Conservation (phyloP, 2,797 vertebrate genomes). For the Enteromius mattozi region DNA sequence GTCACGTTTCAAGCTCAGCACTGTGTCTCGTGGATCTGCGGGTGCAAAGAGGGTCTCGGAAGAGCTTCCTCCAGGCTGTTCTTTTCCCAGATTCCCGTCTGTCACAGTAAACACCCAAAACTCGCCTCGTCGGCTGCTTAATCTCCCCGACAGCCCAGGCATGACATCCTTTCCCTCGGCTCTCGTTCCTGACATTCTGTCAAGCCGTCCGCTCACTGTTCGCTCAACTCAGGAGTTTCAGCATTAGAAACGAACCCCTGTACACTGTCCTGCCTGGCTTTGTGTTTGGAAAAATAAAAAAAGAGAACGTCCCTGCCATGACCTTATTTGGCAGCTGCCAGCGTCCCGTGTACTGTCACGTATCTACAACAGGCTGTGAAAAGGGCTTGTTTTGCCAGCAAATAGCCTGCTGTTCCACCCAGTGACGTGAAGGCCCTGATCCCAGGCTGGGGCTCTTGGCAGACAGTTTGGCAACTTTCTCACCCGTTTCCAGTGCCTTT, state of each 20-base stretch:
- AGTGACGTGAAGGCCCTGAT: conserved; percentile 64
- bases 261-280: neutral
- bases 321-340: conserved; percentile 59
- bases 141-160: conserved; percentile 56
- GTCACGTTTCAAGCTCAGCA: conserved; percentile 39
- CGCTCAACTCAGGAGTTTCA: conserved; percentile 5
- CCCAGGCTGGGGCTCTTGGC: conserved; percentile 66
- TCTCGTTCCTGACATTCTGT: conserved; percentile 47
- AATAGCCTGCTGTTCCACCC: conserved; percentile 62
- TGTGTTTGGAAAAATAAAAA: neutral
- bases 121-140: conserved; percentile 61
- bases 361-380: conserved; percentile 28
- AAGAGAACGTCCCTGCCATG: conserved; percentile 8
- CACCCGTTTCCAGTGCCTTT: conserved; percentile 37
- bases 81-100: conserved; percentile 40
- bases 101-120: conserved; percentile 54
- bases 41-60: conserved; percentile 17
- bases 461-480: conserved; percentile 64
- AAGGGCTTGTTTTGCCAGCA: conserved; percentile 57
- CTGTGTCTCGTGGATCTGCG: conserved; percentile 30
- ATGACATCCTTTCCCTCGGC: conserved; percentile 51
- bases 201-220: conserved; percentile 20
- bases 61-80: conserved; percentile 42
- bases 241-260: conserved; percentile 22
- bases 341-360: conserved; percentile 19